Conservation (phyloP, 2,113 vertebrate species). For the Callaeas wilsoni region DNA sequence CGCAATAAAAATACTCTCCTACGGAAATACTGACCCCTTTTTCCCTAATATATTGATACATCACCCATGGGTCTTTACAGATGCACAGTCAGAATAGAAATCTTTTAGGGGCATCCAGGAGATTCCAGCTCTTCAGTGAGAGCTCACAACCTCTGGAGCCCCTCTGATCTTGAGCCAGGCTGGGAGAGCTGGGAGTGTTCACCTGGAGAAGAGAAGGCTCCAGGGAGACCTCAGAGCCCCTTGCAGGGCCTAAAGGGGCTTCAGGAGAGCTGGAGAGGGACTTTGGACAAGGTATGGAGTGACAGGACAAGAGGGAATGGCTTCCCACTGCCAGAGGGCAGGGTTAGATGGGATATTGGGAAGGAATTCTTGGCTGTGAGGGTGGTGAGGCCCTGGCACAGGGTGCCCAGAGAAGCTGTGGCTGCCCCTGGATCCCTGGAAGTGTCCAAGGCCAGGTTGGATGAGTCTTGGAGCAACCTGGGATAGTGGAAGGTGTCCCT, state of each 20-base stretch:
- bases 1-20: not conserved
- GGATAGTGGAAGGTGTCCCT: not conserved
- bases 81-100: not conserved
- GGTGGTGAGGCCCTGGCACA: fast-evolving
- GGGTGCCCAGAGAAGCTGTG: not conserved
- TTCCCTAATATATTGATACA: not conserved
- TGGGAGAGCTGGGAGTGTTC: not conserved
- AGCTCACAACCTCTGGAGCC: not conserved
- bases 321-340: not conserved
- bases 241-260: fast-evolving
- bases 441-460: not conserved
- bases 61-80: not conserved
- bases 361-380: fast-evolving
- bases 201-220: not conserved
- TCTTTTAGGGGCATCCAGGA: not conserved
- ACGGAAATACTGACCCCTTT: not conserved
- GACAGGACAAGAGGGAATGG: not conserved
- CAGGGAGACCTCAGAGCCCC: not conserved
- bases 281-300: fast-evolving
- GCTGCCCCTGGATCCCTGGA: not conserved
- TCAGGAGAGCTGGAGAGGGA: not conserved
- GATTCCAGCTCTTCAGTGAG: not conserved
- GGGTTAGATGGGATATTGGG: fast-evolving
- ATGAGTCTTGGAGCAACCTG: fast-evolving
- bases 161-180: not conserved